Conservation (phyloP, 2,797 vertebrate genomes). For the Mormyrops boulengeri region DNA sequence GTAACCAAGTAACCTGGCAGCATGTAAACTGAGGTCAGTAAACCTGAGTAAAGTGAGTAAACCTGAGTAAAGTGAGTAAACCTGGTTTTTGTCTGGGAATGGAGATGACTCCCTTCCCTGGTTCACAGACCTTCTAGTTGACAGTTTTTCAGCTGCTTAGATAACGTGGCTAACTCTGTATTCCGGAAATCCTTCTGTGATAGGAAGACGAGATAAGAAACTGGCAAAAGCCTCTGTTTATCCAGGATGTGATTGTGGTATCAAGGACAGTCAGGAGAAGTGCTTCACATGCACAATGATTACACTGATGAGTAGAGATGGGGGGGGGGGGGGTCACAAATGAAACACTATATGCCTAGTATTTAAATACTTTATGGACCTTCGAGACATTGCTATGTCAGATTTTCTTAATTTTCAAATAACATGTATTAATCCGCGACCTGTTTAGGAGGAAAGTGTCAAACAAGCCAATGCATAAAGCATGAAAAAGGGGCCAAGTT, state of each 20-base stretch:
- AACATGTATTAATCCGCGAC: neutral
- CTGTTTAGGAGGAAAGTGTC: neutral
- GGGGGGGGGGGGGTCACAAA: neutral
- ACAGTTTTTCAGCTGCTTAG: conserved; percentile 4
- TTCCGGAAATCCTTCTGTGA: conserved; percentile 7
- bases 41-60: neutral
- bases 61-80: neutral
- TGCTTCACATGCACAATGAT: neutral
- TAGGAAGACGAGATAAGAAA: neutral
- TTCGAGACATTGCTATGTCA: neutral
- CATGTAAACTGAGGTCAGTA: neutral
- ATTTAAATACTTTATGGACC: neutral
- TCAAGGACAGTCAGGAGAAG: neutral
- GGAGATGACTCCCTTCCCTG: neutral
- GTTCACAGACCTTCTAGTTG: neutral
- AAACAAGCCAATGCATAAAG: neutral
- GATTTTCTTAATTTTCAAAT: neutral
- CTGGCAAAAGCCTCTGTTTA: neutral
- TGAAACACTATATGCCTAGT: neutral
- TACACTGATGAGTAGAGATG: neutral
- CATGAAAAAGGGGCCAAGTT: neutral
- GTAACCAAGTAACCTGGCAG: neutral
- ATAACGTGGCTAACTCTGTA: neutral
- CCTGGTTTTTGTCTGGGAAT: neutral
- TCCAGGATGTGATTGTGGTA: neutral